phyloP scores from a whole-genome alignment of 2,797 vertebrate genomes.

The Gastrophryne carolinensis region DNA sequence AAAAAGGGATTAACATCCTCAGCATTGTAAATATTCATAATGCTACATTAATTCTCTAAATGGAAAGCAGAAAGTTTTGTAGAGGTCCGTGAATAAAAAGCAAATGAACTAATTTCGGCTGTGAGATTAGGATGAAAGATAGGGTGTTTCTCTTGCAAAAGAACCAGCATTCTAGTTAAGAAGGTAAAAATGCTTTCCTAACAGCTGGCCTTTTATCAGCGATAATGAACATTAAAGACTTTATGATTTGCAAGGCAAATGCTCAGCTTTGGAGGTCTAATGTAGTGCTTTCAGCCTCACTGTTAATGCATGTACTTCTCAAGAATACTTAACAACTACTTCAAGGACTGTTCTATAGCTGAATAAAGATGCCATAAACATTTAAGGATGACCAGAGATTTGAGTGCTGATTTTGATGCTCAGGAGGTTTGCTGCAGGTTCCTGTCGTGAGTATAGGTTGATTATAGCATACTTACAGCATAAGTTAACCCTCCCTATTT shows the following conservation, averaged over 20 bases:
- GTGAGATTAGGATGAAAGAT: slow-evolving; percentile 33
- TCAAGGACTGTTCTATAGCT: no score
- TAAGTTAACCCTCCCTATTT: no score
- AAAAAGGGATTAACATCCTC: not conserved
- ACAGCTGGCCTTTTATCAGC: slow-evolving; percentile 55
- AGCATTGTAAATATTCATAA: not conserved
- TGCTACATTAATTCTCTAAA: slow-evolving; percentile 3
- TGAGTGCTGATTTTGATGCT: no score
- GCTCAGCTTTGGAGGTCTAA: slow-evolving; percentile 1
- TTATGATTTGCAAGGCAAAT: slow-evolving; percentile 32
- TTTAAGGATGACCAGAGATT: no score
- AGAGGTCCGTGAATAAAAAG: slow-evolving; percentile 25
- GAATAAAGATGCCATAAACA: no score
- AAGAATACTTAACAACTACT: no score
- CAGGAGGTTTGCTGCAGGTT: no score
- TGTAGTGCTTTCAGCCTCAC: slow-evolving; percentile 10
- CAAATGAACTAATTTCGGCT: slow-evolving; percentile 33
- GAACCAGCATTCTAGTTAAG: slow-evolving; percentile 26
- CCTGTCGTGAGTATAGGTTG: no score
- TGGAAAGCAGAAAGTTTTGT: not conserved
- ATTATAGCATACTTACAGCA: no score
- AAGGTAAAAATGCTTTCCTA: slow-evolving; percentile 34
- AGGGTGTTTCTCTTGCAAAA: slow-evolving; percentile 48
- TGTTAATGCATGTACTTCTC: slow-evolving; percentile 23
- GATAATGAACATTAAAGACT: slow-evolving; percentile 56